These are phyloP conservation scores for Staurois parvus DNA, from an alignment of 2,797 vertebrate genomes.

Conservation along the genomic window DNA sequence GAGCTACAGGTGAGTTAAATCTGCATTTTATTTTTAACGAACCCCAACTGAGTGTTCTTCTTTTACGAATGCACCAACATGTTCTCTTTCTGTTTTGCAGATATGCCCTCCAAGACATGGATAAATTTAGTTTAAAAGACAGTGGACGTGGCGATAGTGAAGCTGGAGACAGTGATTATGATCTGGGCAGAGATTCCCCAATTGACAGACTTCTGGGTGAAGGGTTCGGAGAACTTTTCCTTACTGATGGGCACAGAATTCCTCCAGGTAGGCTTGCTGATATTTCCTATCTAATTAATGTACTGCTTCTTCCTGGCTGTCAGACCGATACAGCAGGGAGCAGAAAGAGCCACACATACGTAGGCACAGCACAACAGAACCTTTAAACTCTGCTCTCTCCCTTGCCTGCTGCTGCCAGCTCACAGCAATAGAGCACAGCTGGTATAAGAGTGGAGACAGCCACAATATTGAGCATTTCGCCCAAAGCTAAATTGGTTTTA, in stretches of 20 bases:
- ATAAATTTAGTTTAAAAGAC: conserved; percentile 99
- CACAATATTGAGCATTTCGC: conserved; percentile 55
- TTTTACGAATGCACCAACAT: not conserved
- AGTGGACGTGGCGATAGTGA: conserved; percentile 97
- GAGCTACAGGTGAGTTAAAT: conserved; percentile 91
- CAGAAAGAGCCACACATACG: conserved; percentile 32
- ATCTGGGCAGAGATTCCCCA: conserved; percentile 94
- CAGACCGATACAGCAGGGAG: conserved; percentile 57
- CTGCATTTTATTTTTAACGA: not conserved
- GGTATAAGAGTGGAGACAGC: conserved; percentile 44
- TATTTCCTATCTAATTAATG: conserved; percentile 64
- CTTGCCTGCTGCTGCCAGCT: conserved; percentile 17
- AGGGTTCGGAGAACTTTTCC: conserved; percentile 94
- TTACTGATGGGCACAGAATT: conserved; percentile 89
- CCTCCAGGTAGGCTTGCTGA: conserved; percentile 88
- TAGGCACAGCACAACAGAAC: conserved; percentile 32
- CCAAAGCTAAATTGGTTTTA: conserved; percentile 44
- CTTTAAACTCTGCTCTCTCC: conserved; percentile 60
- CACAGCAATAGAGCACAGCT: conserved; percentile 22
- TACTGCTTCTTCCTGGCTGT: conserved; percentile 64
- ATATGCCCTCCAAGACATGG: conserved; percentile 97
- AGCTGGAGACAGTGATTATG: conserved; percentile 97
- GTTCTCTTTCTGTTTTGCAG: conserved; percentile 74
- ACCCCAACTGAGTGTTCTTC: not conserved
- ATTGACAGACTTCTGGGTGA: conserved; percentile 97